Evolutionary conservation across 2,113 vertebrate species (phyloP), one percentile per base, ranked within the genome.

Genomic region (Mixornis gularis): DNA sequence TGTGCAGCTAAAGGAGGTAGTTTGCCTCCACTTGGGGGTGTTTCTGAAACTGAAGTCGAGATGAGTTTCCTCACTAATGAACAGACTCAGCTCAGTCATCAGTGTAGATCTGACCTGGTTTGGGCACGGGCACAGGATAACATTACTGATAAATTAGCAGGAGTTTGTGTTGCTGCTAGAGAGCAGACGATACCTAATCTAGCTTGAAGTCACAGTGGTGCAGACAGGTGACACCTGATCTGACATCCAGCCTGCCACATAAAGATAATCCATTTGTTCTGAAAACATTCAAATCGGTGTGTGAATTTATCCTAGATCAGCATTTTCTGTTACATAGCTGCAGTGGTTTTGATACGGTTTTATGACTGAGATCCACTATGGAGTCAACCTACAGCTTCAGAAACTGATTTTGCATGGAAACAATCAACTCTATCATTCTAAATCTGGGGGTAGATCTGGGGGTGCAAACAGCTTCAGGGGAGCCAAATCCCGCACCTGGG

Each of bases 211-310:
- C 87, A 92, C 81, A 91, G 74, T 27, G 85, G 87, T 0, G 26
- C 87, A 95, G 92, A 90, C 85, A 77, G 85, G 90, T 89, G 87
- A 77, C 64, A 91, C 87, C 85, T 92, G 87, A 92, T 94, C 93
- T 91, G 87, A 92, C 64, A 79, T 46, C 78, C 84, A 91, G 66
- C 74, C 74, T 79, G 43, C 55, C 76, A 89, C 62, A 77, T 77
- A 65, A 89, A 82, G 66, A 79, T 82, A 88, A 91, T 94, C 85
- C 85, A 90, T 95, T 95, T 95, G 34, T 87, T 92, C 94, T 92
- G 92, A 89, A 95, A 95, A 91, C 79, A 89, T 63, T 85, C 72
- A 92, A 89, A 89, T 66, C 8, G 9, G 46, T n/a, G 66, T 65
- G 59, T 46, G 79, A 82, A 91, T 87, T 89, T 72, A 89, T 51